phyloP scores from a whole-genome alignment of 2,113 vertebrate genomes.

The Heloderma charlesbogerti region DNA sequence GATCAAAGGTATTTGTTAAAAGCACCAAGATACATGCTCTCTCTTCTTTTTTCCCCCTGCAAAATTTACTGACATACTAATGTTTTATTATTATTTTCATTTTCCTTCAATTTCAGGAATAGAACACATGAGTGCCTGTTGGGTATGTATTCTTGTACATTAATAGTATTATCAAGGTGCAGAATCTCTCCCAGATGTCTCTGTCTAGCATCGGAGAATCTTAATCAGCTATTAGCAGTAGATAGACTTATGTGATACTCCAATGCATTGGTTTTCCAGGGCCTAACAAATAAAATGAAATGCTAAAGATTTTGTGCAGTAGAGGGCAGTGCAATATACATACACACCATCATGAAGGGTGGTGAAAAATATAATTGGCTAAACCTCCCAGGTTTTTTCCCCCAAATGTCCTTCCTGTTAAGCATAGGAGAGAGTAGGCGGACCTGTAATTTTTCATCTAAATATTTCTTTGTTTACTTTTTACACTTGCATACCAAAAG shows the following conservation, averaged over 20 bases:
- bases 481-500: background rate
- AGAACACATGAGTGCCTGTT: background rate
- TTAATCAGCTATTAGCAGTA: background rate
- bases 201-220: background rate
- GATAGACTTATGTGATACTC: background rate
- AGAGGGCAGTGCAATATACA: conserved; percentile 27
- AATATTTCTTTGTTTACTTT: conserved; percentile 7
- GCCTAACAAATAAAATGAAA: accelerated
- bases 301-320: background rate
- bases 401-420: background rate
- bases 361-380: background rate
- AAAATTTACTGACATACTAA: background rate
- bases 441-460: background rate
- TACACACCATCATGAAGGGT: background rate
- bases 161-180: background rate
- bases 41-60: too few species aligned
- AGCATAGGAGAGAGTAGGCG: background rate
- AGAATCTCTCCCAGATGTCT: background rate
- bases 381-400: background rate
- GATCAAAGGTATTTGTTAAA: background rate
- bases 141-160: background rate
- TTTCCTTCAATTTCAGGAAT: background rate
- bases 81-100: too few species aligned
- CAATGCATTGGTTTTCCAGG: background rate
- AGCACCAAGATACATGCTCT: background rate